Evolutionary conservation across 2,797 vertebrate species (phyloP).

Genomic region (Loriculus beryllinus): DNA sequence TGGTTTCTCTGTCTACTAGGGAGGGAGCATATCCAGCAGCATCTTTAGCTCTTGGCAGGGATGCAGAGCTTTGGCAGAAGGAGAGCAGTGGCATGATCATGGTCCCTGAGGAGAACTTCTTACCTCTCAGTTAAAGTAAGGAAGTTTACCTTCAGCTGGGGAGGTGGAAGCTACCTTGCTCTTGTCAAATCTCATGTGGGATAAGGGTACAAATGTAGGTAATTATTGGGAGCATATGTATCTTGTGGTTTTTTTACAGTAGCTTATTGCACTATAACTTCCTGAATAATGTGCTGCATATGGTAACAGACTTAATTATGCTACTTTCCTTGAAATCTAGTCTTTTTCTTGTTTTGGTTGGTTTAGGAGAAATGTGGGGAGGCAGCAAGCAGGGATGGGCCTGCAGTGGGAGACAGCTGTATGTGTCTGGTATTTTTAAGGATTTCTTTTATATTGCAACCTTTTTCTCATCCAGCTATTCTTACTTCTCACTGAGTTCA

Average conservation of each 20-base stretch:
- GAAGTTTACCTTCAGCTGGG: not conserved
- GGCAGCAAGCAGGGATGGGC: not conserved
- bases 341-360: not conserved
- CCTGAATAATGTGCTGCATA: not conserved
- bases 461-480: not conserved
- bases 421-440: not conserved
- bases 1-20: accelerated
- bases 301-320: not conserved
- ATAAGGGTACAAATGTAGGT: not conserved
- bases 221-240: not conserved
- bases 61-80: not conserved
- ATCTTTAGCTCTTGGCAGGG: not conserved
- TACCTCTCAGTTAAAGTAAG: not conserved
- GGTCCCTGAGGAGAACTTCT: not conserved
- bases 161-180: not conserved
- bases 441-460: not conserved
- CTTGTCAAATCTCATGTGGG: not conserved
- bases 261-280: not conserved
- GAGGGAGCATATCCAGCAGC: not conserved
- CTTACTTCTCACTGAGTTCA: not conserved
- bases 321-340: slow-evolving; percentile 27
- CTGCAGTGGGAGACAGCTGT: not conserved
- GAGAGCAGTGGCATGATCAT: not conserved
- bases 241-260: not conserved
- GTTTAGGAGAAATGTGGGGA: not conserved